A percentile compares a stretch with the other conserved stretches of the same genome.
Evolutionary conservation across 2,888 invertebrate genomes (phyloP).

Genomic region (Griposia aprilina): DNA sequence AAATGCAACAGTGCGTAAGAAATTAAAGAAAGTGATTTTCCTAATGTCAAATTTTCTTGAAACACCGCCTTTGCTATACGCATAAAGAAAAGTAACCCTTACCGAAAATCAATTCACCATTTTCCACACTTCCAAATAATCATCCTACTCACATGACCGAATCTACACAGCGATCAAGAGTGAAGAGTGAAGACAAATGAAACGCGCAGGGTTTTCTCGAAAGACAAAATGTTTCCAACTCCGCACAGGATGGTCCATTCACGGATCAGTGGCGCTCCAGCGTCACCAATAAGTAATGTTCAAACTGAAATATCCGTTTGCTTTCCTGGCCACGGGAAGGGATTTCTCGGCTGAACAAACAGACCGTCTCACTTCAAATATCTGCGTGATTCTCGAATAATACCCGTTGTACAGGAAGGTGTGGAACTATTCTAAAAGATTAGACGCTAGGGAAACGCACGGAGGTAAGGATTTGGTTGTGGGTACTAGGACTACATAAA

Average conservation of each 20-base stretch:
- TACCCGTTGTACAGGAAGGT: slow-evolving; percentile 54
- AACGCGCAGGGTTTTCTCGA: slow-evolving; percentile 44
- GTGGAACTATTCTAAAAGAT: slow-evolving; percentile 49
- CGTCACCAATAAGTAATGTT: slow-evolving; percentile 73
- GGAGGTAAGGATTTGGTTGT: not conserved
- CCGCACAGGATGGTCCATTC: slow-evolving; percentile 66
- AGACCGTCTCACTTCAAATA: slow-evolving; percentile 68
- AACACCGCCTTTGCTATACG: not conserved
- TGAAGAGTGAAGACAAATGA: slow-evolving; percentile 35
- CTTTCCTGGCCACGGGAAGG: slow-evolving; percentile 75
- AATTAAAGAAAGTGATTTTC: not conserved
- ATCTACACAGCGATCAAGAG: not conserved
- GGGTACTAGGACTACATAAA: not conserved
- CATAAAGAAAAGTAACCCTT: no score
- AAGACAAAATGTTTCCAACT: not conserved
- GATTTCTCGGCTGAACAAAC: slow-evolving; percentile 81
- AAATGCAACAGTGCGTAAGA: no score
- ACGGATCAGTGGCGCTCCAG: slow-evolving; percentile 72
- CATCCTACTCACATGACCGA: not conserved
- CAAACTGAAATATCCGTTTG: slow-evolving; percentile 78
- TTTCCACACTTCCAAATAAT: not conserved
- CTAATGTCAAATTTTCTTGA: not conserved
- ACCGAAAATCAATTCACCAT: not conserved
- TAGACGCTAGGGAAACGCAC: slow-evolving; percentile 18
- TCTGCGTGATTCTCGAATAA: slow-evolving; percentile 73